Conservation (phyloP, 2,113 vertebrate species). For the Cyphotilapia sp. region DNA sequence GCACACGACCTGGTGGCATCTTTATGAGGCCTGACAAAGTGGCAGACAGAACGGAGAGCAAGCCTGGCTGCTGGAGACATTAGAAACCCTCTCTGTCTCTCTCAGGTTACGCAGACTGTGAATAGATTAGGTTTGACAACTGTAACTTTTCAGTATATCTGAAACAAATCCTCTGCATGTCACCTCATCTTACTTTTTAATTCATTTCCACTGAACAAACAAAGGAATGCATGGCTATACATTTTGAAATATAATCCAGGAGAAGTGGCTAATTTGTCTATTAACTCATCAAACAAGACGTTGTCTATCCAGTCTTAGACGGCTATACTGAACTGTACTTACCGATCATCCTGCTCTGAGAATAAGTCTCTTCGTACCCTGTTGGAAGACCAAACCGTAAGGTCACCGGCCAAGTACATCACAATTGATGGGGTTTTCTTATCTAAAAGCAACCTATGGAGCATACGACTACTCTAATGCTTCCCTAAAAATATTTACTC, state of each 20-base stretch:
- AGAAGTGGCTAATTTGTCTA: background rate
- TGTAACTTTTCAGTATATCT: constrained; percentile 7
- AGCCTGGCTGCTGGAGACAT: constrained; percentile 39
- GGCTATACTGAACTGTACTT: constrained; percentile 16
- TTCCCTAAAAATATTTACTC: background rate
- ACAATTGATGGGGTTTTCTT: background rate
- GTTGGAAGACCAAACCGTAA: constrained; percentile 14
- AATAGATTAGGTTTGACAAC: constrained; percentile 41
- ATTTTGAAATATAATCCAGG: background rate
- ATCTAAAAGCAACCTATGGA: background rate
- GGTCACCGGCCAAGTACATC: background rate
- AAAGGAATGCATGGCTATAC: background rate
- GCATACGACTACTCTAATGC: background rate
- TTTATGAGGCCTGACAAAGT: constrained; percentile 66
- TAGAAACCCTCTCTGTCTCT: constrained; percentile 45
- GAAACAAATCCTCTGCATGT: constrained; percentile 22
- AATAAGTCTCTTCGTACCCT: constrained; percentile 52
- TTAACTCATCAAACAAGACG: background rate
- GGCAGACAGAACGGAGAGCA: constrained; percentile 33
- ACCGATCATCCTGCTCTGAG: constrained; percentile 35
- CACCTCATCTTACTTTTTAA: background rate
- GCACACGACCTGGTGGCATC: constrained; percentile 49
- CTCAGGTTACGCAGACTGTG: constrained; percentile 46
- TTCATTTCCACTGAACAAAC: background rate
- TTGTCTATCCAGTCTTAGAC: background rate